Evolutionary conservation across 2,797 vertebrate species (phyloP), one percentile per base, ranked within the genome.

Genomic region (Adelosebastes latens): DNA sequence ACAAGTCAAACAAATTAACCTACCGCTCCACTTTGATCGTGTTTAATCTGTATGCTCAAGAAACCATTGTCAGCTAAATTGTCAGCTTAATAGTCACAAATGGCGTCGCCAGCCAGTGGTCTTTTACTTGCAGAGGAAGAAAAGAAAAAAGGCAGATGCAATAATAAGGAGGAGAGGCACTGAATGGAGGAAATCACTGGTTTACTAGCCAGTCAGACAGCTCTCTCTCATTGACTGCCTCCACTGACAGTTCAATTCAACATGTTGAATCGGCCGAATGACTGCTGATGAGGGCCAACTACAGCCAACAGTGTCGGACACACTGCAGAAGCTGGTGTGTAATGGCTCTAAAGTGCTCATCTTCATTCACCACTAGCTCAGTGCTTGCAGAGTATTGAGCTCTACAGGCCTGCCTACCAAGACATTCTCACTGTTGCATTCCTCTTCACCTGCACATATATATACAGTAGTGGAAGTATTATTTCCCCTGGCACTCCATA

Each of bases 221-320:
- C 42, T 76, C 53, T 70, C 53, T 73, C 32, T 72, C 60, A 73
- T 25, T 82, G 71, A 80, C 71, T 58, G 31, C 42, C 27, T 60
- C 72, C 60, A 46, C 65, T 70, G 86, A 79, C 58, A 79, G 60
- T 83, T 75, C 71, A 81, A 59, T 83, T 42, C 68, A 75, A 62
- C 61, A 34, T 65, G 60, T 80, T 83, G 77, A 75, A 73, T 83
- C 55, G 3, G 42, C 61, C 10, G 7, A 84, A 73, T 27, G 42
- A 71, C 52, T 77, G 67, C 74, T 74, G 64, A 81, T 73, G 68
- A 80, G 49, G 58, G 60, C 29, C 61, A 74, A 65, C 60, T 29
- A 18, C 12, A 80, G 59, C 20, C 39, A 67, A 70, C 66, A 25
- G 6, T 10, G 52, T 24, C 8, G 7, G 29, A 25, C 52, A 73